Evolutionary conservation across 2,113 vertebrate species (phyloP).

Genomic region (Silurus meridionalis): DNA sequence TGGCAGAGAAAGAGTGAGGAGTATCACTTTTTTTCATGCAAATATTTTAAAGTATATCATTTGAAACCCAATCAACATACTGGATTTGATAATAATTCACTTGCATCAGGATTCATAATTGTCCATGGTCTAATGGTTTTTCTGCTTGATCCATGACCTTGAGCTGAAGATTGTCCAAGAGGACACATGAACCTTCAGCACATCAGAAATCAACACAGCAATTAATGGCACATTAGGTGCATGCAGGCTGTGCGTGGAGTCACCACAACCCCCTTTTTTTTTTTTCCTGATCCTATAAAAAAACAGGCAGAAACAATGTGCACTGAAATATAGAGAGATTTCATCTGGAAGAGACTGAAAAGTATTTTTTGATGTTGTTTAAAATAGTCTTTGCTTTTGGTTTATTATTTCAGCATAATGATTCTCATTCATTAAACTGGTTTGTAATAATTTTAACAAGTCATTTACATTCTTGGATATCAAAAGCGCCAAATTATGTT

Average conservation of each 20-base stretch:
- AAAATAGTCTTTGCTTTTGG: not conserved
- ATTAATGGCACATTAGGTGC: slow-evolving; percentile 14
- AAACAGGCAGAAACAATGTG: not conserved
- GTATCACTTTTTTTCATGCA: slow-evolving; percentile 3
- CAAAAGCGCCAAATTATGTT: not conserved
- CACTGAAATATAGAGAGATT: not conserved
- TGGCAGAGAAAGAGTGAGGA: not conserved
- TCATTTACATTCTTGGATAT: not conserved
- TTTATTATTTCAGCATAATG: not conserved
- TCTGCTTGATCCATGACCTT: slow-evolving; percentile 24
- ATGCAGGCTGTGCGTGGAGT: not conserved
- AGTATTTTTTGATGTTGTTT: not conserved
- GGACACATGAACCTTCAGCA: slow-evolving; percentile 7
- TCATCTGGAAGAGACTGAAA: not conserved
- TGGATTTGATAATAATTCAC: not conserved
- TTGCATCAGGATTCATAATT: slow-evolving; percentile 11
- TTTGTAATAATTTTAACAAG: not conserved
- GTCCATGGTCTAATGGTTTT: slow-evolving; percentile 36
- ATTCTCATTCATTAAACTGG: not conserved
- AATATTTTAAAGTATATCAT: not conserved
- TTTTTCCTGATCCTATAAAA: not conserved
- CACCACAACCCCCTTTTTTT: no score
- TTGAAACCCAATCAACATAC: slow-evolving; percentile 16
- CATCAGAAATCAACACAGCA: slow-evolving; percentile 30
- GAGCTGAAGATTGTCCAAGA: slow-evolving; percentile 26